Conservation (phyloP, 92 coral and sea anemone genomes). For the Actinernus sp. region DNA sequence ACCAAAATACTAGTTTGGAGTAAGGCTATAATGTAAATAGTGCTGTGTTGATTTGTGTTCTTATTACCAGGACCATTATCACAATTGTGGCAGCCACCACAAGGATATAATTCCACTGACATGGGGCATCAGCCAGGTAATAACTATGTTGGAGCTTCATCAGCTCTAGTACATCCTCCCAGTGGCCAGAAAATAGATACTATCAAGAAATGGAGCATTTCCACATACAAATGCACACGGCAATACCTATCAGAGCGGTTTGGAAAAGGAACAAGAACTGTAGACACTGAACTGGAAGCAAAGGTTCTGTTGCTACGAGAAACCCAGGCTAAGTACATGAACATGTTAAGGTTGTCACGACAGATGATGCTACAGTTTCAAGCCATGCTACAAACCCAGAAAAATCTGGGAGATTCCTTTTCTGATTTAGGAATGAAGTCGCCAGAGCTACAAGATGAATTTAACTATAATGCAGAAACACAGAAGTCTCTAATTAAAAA, state of each 20-base stretch:
- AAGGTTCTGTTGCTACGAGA: conserved; percentile 88
- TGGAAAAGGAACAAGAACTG: conserved; percentile 97
- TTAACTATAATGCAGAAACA: conserved; percentile 89
- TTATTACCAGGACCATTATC: conserved; percentile 26
- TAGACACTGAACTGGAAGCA: conserved; percentile 94
- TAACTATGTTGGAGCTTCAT: conserved; percentile 5
- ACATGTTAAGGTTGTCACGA: conserved; percentile 78
- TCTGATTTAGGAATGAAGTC: conserved; percentile 95
- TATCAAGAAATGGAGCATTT: conserved; percentile 95
- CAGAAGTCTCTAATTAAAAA: conserved; percentile 91
- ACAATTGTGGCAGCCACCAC: conserved; percentile 44
- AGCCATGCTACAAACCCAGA: conserved; percentile 87
- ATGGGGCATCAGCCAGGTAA: conserved; percentile 4
- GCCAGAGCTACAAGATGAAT: conserved; percentile 97
- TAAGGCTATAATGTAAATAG: background rate
- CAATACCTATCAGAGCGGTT: conserved; percentile 95
- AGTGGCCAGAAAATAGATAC: conserved; percentile 84
- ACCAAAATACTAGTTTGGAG: background rate
- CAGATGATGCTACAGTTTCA: conserved; percentile 94
- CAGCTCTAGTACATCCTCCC: conserved; percentile 69
- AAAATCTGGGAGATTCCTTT: conserved; percentile 84
- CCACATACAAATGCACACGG: conserved; percentile 95
- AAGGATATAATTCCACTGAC: conserved; percentile 5
- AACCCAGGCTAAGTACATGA: conserved; percentile 82
- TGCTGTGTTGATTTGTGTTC: background rate